phyloP scores from a whole-genome alignment of 2,797 vertebrate species.

The Spheniscus humboldti region DNA sequence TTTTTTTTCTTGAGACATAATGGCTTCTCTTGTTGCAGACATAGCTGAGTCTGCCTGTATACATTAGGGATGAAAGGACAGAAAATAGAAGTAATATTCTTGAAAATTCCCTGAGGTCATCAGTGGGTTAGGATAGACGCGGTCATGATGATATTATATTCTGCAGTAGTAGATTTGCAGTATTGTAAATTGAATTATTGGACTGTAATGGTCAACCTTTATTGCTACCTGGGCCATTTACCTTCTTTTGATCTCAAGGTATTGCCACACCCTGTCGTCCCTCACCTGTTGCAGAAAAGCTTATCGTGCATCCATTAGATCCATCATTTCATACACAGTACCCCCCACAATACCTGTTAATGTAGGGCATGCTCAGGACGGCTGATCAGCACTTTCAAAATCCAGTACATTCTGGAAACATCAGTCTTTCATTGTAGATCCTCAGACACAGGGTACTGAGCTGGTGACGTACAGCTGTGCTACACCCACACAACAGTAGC shows the following conservation, averaged over 20 bases:
- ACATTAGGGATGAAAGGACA: slow-evolving; percentile 23
- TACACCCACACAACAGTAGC: neutral
- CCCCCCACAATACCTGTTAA: neutral
- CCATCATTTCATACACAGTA: fast-evolving
- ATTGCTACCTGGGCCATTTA: neutral
- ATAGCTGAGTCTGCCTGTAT: neutral
- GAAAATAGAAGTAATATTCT: slow-evolving; percentile 39
- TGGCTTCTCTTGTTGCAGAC: neutral
- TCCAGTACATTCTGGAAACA: neutral
- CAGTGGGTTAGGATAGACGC: neutral
- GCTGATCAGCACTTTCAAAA: neutral
- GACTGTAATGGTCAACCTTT: neutral
- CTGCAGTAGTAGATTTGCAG: slow-evolving; percentile 20
- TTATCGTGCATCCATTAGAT: neutral
- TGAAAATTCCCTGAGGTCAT: slow-evolving; percentile 56
- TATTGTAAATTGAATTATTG: slow-evolving; percentile 28
- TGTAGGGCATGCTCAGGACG: neutral
- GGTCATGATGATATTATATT: slow-evolving; percentile 19
- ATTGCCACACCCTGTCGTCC: neutral
- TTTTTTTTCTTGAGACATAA: slow-evolving; percentile 6
- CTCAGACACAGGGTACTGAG: neutral
- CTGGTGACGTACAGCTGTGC: neutral
- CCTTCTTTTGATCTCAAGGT: neutral
- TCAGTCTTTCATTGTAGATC: neutral
- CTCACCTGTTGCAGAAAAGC: neutral